Conservation (phyloP, 2,888 invertebrate species). For the Anagyrus pseudococci region DNA sequence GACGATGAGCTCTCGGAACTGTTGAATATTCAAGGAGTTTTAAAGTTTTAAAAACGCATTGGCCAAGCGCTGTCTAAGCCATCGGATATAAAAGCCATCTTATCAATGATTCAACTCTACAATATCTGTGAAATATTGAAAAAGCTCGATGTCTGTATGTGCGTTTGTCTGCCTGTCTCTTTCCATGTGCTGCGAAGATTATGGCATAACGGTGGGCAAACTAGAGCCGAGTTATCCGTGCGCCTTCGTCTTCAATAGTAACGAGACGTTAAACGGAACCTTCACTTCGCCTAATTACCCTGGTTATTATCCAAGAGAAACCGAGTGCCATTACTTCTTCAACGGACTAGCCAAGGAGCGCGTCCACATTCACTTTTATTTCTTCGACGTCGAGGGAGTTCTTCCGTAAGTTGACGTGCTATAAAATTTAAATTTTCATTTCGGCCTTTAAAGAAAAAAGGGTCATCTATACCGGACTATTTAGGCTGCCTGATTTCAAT, state of each 20-base stretch:
- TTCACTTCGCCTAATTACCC: conserved; percentile 91
- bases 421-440: conserved; percentile 26
- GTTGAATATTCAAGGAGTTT: no score
- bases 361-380: conserved; percentile 84
- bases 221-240: conserved; percentile 82
- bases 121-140: no score
- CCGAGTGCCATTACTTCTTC: conserved; percentile 91
- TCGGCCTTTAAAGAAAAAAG: not conserved
- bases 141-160: no score
- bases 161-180: not conserved
- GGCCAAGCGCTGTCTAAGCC: no score
- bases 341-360: conserved; percentile 80
- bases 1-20: no score
- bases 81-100: no score
- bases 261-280: conserved; percentile 78
- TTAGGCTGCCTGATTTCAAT: no score
- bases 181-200: conserved; percentile 73
- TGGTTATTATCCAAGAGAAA: conserved; percentile 86
- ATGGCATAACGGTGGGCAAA: conserved; percentile 82
- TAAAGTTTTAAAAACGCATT: no score
- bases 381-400: conserved; percentile 94
- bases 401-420: conserved; percentile 85
- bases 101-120: no score
- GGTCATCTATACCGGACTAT: no score
- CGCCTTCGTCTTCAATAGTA: conserved; percentile 88